Evolutionary conservation across 1,140 invertebrate species (phyloP).

Genomic region (Cotesia glomerata): DNA sequence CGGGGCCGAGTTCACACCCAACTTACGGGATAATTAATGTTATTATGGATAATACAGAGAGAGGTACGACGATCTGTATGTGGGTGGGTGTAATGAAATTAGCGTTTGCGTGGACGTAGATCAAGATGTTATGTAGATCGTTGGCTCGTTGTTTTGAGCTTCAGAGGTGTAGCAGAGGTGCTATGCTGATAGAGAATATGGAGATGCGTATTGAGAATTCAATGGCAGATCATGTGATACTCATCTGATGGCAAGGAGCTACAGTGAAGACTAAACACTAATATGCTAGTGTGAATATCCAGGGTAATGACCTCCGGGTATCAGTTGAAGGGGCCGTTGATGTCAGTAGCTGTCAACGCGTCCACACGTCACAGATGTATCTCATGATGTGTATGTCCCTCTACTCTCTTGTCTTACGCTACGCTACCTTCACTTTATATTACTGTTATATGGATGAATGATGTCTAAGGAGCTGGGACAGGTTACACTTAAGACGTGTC

Average conservation of each 20-base stretch:
- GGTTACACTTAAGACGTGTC: no score
- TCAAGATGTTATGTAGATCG: no score
- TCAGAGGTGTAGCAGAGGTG: no score
- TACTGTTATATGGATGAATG: not conserved
- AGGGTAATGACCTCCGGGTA: slow-evolving; percentile 44
- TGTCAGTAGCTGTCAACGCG: not conserved
- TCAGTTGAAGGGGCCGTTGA: not conserved
- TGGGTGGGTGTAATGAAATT: no score
- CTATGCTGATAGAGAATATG: no score
- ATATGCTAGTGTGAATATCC: slow-evolving; percentile 30
- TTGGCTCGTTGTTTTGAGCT: no score
- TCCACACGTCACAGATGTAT: slow-evolving; percentile 2
- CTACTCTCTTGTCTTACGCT: not conserved
- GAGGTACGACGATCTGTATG: no score
- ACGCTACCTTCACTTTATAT: not conserved
- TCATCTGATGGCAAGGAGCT: not conserved
- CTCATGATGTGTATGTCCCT: not conserved
- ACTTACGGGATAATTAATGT: no score
- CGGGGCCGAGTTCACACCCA: not conserved
- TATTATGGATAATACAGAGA: no score
- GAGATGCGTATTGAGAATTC: not conserved
- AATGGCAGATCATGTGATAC: not conserved
- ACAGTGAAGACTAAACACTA: not conserved
- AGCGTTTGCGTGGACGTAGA: no score
- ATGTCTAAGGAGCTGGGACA: no score